Evolutionary conservation across 2,888 invertebrate species (phyloP).

Genomic region (Leptinotarsa rubiginosa): DNA sequence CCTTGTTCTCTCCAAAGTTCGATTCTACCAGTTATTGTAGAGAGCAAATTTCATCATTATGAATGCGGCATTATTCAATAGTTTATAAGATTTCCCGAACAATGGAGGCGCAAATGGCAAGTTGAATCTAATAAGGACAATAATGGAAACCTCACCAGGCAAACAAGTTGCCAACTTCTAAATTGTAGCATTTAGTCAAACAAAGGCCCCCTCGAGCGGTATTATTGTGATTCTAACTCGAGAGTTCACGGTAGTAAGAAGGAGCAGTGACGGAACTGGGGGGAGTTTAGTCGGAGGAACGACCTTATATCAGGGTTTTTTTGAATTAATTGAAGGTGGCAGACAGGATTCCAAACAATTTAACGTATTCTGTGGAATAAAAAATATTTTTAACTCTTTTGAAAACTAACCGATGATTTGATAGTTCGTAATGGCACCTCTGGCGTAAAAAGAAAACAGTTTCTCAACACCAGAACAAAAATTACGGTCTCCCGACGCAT

Average conservation of each 20-base stretch:
- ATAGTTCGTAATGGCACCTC: too few species aligned
- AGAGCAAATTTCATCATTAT: slow-evolving; percentile 34
- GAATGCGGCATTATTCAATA: slow-evolving; percentile 64
- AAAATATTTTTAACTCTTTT: background rate
- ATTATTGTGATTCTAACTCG: slow-evolving; percentile 58
- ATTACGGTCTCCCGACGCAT: too few species aligned
- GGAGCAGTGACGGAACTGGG: slow-evolving; percentile 34
- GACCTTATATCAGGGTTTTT: background rate
- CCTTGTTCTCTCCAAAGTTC: slow-evolving; percentile 24
- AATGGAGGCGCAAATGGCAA: slow-evolving; percentile 65
- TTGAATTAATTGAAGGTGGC: background rate
- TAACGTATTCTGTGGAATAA: background rate
- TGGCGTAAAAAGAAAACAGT: too few species aligned
- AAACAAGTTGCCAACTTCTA: slow-evolving; percentile 66
- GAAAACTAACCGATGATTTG: too few species aligned
- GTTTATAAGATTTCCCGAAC: slow-evolving; percentile 66
- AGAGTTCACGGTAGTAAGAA: slow-evolving; percentile 42
- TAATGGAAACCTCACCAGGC: slow-evolving; percentile 65
- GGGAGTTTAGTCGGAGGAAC: background rate
- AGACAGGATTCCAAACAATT: background rate
- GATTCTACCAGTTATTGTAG: slow-evolving; percentile 8
- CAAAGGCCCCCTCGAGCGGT: slow-evolving; percentile 63
- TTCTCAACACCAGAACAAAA: too few species aligned
- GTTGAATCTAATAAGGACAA: slow-evolving; percentile 66
- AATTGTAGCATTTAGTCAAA: slow-evolving; percentile 67